These are phyloP conservation scores for Arge pagana DNA, from an alignment of 2,888 invertebrate species.

Conservation along the genomic window DNA sequence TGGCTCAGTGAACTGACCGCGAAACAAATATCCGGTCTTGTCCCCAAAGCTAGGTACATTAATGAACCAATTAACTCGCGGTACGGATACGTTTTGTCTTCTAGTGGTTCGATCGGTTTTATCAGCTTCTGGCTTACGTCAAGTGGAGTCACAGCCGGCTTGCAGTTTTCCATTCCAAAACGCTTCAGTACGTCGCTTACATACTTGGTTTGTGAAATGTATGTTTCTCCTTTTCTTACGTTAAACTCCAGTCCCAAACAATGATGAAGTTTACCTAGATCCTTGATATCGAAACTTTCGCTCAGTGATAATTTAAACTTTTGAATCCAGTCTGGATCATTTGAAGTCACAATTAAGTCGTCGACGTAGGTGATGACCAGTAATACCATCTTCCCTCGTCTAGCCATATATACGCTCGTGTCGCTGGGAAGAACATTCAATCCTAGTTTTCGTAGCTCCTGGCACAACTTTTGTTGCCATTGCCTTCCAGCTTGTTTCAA, in stretches of 20 bases:
- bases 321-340: slow-evolving; percentile 5
- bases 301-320: slow-evolving; percentile 10
- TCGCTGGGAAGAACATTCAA: slow-evolving; percentile 11
- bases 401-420: slow-evolving; percentile 16
- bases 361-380: slow-evolving; percentile 13
- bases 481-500: slow-evolving; percentile 15
- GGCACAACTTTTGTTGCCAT: slow-evolving; percentile 6
- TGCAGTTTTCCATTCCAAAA: background rate
- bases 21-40: slow-evolving; percentile 11
- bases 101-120: background rate
- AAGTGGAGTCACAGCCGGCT: background rate
- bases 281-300: slow-evolving; percentile 23
- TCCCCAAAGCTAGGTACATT: slow-evolving; percentile 23
- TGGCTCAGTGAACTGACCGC: slow-evolving; percentile 24
- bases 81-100: background rate
- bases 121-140: background rate
- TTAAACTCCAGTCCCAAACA: slow-evolving; percentile 25
- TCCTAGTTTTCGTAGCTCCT: slow-evolving; percentile 6
- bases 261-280: slow-evolving; percentile 11
- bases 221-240: slow-evolving; percentile 1
- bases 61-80: slow-evolving; percentile 19
- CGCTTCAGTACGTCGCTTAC: background rate
- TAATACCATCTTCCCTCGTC: background rate
- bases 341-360: slow-evolving; percentile 6
- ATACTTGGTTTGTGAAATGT: background rate